phyloP scores from a whole-genome alignment of 2,113 vertebrate species.

The Ia io region DNA sequence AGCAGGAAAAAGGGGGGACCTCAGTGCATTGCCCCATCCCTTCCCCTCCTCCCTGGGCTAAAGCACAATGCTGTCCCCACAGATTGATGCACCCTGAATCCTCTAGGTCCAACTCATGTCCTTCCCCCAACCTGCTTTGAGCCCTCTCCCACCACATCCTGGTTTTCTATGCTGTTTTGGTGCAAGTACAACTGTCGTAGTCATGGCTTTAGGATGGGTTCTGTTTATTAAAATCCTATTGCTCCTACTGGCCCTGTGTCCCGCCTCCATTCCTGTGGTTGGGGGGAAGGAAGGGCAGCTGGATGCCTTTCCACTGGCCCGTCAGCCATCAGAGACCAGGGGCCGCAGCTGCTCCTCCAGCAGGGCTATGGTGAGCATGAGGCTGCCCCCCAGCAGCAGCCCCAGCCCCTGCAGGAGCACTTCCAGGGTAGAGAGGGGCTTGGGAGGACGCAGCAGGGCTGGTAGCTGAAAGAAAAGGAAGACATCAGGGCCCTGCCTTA shows the following conservation, averaged over 20 bases:
- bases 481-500: background rate
- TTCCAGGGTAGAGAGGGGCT: background rate
- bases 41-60: conserved; percentile 58
- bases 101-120: conserved; percentile 18
- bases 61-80: conserved; percentile 72
- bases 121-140: conserved; percentile 41
- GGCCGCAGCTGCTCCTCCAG: conserved; percentile 81
- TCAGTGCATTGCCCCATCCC: conserved; percentile 60
- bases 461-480: conserved; percentile 80
- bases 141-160: conserved; percentile 51
- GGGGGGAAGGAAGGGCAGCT: conserved; percentile 61
- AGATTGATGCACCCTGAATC: conserved; percentile 34
- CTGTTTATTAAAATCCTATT: conserved; percentile 95
- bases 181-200: conserved; percentile 76
- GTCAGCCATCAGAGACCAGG: background rate
- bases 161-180: conserved; percentile 78
- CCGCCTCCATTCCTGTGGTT: conserved; percentile 58
- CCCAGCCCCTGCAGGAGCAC: conserved; percentile 83
- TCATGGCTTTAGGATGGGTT: conserved; percentile 93
- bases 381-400: conserved; percentile 81
- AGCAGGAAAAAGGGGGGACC: conserved; percentile 67
- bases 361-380: conserved; percentile 87
- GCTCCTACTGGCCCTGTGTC: conserved; percentile 84
- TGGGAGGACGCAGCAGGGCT: conserved; percentile 65
- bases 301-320: background rate